phyloP scores from a whole-genome alignment of 2,888 invertebrate genomes.

The Pyrgus malvae region DNA sequence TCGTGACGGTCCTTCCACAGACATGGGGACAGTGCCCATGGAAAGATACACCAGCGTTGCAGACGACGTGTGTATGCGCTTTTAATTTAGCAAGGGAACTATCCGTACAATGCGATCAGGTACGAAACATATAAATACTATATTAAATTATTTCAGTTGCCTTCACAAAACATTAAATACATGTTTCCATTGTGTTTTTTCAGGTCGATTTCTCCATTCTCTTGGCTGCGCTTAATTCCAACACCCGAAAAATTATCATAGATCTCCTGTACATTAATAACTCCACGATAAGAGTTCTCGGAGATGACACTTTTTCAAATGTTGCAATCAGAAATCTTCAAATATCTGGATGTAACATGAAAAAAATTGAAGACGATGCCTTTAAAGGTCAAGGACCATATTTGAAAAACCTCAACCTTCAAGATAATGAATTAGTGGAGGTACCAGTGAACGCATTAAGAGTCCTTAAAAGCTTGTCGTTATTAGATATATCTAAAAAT shows the following conservation, averaged over 20 bases:
- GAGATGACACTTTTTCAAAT: constrained; percentile 85
- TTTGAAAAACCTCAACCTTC: constrained; percentile 91
- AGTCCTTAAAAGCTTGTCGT: constrained; percentile 85
- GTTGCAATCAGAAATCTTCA: constrained; percentile 91
- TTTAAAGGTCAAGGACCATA: constrained; percentile 92
- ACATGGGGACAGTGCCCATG: constrained; percentile 90
- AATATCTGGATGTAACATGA: constrained; percentile 91
- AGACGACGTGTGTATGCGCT: constrained; percentile 93
- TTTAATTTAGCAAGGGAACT: constrained; percentile 92
- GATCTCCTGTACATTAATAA: constrained; percentile 95
- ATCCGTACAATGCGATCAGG: constrained; percentile 94
- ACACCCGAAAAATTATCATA: constrained; percentile 85
- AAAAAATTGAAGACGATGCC: constrained; percentile 85
- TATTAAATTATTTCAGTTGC: too few relatives aligned
- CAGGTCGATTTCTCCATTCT: constrained; percentile 89
- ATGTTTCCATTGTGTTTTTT: too few relatives aligned
- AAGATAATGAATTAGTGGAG: constrained; percentile 90
- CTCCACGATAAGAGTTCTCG: constrained; percentile 87
- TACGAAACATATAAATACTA: constrained; percentile 47
- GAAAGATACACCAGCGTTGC: constrained; percentile 88
- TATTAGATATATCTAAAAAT: constrained; percentile 93
- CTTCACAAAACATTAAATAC: too few relatives aligned
- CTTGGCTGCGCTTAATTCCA: constrained; percentile 87
- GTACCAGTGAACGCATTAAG: constrained; percentile 89
- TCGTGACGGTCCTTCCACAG: constrained; percentile 40